Evolutionary conservation across 2,113 vertebrate species (phyloP).

Genomic region (Megaleporinus macrocephalus): DNA sequence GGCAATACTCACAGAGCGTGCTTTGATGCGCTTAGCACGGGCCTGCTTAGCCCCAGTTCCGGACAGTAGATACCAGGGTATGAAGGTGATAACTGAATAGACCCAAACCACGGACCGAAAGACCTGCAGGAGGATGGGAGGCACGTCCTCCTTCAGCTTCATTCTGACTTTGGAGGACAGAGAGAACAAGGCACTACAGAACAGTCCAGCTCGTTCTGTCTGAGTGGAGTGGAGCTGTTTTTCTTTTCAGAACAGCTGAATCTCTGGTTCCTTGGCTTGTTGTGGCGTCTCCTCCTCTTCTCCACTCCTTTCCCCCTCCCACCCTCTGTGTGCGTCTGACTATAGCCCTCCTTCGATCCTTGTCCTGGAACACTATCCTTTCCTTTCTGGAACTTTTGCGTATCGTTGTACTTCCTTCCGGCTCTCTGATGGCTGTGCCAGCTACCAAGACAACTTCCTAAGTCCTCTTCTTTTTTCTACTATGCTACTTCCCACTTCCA

Average conservation of each 20-base stretch:
- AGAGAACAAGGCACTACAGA: not conserved
- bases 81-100: slow-evolving; percentile 89
- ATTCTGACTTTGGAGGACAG: slow-evolving; percentile 69
- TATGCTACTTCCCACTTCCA: slow-evolving; percentile 13
- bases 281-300: not conserved
- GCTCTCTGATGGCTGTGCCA: not conserved
- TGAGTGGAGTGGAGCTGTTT: not conserved
- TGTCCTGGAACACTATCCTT: not conserved
- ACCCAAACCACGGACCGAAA: slow-evolving; percentile 89
- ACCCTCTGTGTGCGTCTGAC: not conserved
- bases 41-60: slow-evolving; percentile 80
- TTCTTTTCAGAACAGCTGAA: not conserved
- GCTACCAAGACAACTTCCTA: slow-evolving; percentile 8
- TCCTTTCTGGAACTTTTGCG: not conserved
- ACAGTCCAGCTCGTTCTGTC: not conserved
- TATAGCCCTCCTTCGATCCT: not conserved
- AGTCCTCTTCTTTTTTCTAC: slow-evolving; percentile 39
- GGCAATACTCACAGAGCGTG: slow-evolving; percentile 71
- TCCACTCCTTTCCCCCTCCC: not conserved
- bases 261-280: not conserved
- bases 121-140: slow-evolving; percentile 88
- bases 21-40: slow-evolving; percentile 85
- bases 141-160: slow-evolving; percentile 95
- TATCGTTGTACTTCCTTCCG: not conserved
- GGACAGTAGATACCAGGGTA: slow-evolving; percentile 93